phyloP scores from a whole-genome alignment of 2,888 invertebrate species.

The Tipula helvola region DNA sequence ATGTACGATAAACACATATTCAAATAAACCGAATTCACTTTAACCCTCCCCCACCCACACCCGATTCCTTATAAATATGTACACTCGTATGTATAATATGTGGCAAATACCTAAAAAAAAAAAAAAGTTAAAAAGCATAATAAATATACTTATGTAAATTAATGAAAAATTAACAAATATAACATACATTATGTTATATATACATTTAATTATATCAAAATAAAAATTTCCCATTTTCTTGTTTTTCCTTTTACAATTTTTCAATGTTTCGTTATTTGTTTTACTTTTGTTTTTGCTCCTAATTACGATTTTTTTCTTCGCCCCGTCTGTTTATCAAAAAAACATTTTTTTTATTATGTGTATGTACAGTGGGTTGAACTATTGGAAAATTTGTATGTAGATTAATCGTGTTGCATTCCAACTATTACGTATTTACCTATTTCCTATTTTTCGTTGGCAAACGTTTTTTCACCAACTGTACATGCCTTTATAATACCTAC shows the following conservation, averaged over 20 bases:
- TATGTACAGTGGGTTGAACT: neutral
- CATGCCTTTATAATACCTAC: neutral
- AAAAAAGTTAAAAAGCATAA: neutral
- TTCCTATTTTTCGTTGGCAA: neutral
- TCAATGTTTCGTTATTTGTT: neutral
- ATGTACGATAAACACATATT: neutral
- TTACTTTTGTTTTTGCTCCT: neutral
- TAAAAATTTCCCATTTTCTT: neutral
- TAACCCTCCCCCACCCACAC: neutral
- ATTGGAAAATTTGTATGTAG: neutral
- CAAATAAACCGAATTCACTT: neutral
- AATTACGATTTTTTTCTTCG: neutral
- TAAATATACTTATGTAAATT: neutral
- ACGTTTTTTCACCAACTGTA: neutral
- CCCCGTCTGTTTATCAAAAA: neutral
- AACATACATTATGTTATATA: neutral
- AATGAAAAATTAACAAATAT: slow-evolving; percentile 4
- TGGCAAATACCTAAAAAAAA: neutral
- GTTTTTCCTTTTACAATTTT: neutral
- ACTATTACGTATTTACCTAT: neutral
- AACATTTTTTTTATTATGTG: neutral
- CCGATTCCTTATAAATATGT: neutral
- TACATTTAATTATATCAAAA: neutral
- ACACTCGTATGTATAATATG: neutral
- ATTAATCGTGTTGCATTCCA: neutral